Percentiles rank a stretch among this genome's conserved stretches.
phyloP scores from a whole-genome alignment of 2,888 invertebrate genomes.

The Protonemura montana region DNA sequence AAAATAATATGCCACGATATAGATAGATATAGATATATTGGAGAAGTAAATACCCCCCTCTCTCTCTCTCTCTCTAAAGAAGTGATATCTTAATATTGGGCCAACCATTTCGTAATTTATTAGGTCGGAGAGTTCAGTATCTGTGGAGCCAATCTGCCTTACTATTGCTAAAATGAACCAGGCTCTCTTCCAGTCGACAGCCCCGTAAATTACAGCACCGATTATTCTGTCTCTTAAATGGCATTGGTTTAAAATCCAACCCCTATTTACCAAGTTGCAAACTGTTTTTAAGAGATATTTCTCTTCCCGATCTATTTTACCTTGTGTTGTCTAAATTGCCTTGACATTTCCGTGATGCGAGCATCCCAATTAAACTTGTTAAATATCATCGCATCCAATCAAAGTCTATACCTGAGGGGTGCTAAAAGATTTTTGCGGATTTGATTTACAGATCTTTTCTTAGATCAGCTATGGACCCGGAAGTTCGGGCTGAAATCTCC shows the following conservation, averaged over 20 bases:
- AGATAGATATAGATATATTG: too few relatives aligned
- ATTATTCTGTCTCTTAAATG: constrained; percentile 29
- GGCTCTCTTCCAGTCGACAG: not conserved
- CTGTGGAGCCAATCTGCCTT: constrained; percentile 30
- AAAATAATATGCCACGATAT: too few relatives aligned
- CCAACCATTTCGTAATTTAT: constrained; percentile 32
- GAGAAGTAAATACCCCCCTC: too few relatives aligned
- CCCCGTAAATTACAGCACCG: constrained; percentile 21
- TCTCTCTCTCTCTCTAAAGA: not conserved
- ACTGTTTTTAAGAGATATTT: constrained; percentile 34
- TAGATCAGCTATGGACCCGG: too few relatives aligned
- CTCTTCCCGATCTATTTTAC: constrained; percentile 19
- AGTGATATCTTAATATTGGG: constrained; percentile 28
- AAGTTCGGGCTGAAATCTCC: too few relatives aligned
- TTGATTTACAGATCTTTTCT: too few relatives aligned
- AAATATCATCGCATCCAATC: not conserved
- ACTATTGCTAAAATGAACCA: constrained; percentile 20
- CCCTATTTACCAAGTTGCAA: constrained; percentile 29
- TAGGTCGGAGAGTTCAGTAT: constrained; percentile 13
- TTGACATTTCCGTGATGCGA: constrained; percentile 25
- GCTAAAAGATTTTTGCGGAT: too few relatives aligned
- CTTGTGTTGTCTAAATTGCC: constrained; percentile 25
- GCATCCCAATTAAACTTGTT: constrained; percentile 13
- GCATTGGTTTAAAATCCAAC: constrained; percentile 33
- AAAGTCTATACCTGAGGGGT: too few relatives aligned